These are phyloP conservation scores for Chymomyza amoena DNA, from an alignment of 2,888 invertebrate species.

Conservation along the genomic window DNA sequence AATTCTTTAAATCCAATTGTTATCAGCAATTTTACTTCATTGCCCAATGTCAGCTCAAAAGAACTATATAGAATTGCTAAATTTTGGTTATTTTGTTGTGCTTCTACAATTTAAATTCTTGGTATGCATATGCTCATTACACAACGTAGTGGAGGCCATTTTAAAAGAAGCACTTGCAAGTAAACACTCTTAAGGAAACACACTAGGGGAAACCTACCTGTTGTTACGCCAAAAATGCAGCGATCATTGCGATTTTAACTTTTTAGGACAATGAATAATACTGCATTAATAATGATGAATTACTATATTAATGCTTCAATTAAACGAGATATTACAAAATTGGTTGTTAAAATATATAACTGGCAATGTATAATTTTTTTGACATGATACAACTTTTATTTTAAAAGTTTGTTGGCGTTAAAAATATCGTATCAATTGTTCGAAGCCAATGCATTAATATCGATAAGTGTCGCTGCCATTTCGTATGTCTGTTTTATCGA, in stretches of 20 bases:
- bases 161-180: slow-evolving; percentile 13
- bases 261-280: slow-evolving; percentile 70
- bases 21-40: slow-evolving; percentile 26
- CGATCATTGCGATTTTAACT: slow-evolving; percentile 66
- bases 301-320: too few species aligned
- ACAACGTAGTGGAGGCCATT: slow-evolving; percentile 69
- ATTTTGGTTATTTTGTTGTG: background rate
- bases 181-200: slow-evolving; percentile 11
- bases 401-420: slow-evolving; percentile 85
- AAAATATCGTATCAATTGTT: slow-evolving; percentile 88
- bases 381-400: too few species aligned
- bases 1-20: slow-evolving; percentile 9
- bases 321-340: too few species aligned
- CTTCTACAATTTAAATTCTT: too few species aligned
- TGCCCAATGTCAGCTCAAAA: slow-evolving; percentile 27
- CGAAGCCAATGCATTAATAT: background rate
- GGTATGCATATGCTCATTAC: slow-evolving; percentile 62
- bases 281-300: too few species aligned
- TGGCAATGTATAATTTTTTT: too few species aligned
- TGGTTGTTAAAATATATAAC: too few species aligned
- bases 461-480: slow-evolving; percentile 31
- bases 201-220: slow-evolving; percentile 76
- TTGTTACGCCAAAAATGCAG: slow-evolving; percentile 73
- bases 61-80: slow-evolving; percentile 73
- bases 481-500: background rate